Conservation (phyloP, 2,113 vertebrate species). For the Entosphenus tridentatus region DNA sequence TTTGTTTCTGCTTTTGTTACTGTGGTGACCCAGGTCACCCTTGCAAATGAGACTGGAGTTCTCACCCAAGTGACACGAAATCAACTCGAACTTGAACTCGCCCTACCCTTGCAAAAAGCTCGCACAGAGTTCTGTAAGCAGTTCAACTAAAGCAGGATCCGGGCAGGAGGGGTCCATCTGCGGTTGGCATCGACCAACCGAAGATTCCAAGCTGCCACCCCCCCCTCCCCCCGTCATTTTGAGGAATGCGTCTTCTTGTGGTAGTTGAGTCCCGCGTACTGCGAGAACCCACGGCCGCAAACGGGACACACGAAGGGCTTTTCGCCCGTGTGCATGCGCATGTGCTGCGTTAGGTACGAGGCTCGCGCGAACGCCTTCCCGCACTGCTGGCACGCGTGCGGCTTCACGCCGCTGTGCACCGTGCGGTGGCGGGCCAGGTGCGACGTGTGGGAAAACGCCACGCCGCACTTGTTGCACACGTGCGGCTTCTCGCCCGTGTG, state of each 20-base stretch:
- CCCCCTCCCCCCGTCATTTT: no score
- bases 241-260: slow-evolving; percentile 3
- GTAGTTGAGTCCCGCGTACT: slow-evolving; percentile 4
- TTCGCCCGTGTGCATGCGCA: slow-evolving; percentile 2
- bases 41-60: no score
- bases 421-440: slow-evolving; percentile 5
- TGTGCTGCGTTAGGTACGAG: slow-evolving; percentile 2
- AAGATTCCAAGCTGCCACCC: no score
- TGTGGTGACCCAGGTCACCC: no score
- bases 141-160: no score
- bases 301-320: slow-evolving; percentile 1
- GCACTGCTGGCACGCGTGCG: background rate
- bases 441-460: background rate
- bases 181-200: no score
- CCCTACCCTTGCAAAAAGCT: no score
- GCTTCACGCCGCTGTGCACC: background rate
- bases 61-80: no score
- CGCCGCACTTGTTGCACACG: slow-evolving; percentile 3
- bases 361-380: slow-evolving; percentile 1
- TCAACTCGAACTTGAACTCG: no score
- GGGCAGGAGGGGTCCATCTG: no score
- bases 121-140: no score
- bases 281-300: background rate
- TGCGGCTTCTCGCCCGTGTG: slow-evolving; percentile 6
- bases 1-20: no score